Evolutionary conservation across 1,140 invertebrate genomes (phyloP).

Genomic region (Araneus ventricosus): DNA sequence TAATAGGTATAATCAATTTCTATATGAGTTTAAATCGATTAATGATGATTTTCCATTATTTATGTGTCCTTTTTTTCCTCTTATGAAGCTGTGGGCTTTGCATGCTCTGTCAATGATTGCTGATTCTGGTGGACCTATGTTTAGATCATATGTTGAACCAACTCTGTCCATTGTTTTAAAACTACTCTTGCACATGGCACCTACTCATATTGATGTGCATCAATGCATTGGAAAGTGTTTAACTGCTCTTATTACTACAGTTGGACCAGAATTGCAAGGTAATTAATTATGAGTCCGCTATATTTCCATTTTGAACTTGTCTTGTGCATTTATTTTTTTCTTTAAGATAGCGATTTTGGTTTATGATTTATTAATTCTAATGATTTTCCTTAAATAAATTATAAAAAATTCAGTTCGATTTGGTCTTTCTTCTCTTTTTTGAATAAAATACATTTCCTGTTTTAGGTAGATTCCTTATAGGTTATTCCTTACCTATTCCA

Average conservation of each 20-base stretch:
- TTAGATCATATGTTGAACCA: slow-evolving; percentile 97
- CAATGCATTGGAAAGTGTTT: slow-evolving; percentile 96
- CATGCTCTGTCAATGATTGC: slow-evolving; percentile 97
- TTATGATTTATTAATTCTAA: background rate
- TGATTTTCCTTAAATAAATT: too few species aligned
- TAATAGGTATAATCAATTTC: background rate
- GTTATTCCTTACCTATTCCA: too few species aligned
- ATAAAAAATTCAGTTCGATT: too few species aligned
- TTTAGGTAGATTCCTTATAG: too few species aligned
- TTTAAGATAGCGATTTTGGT: background rate
- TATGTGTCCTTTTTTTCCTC: slow-evolving; percentile 50
- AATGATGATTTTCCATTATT: background rate
- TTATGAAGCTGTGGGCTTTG: slow-evolving; percentile 92
- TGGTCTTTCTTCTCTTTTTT: too few species aligned
- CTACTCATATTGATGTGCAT: slow-evolving; percentile 94
- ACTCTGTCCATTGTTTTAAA: slow-evolving; percentile 93
- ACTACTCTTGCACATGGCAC: slow-evolving; percentile 92
- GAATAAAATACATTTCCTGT: too few species aligned
- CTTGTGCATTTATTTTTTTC: background rate
- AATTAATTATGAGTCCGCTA: background rate
- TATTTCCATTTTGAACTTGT: background rate
- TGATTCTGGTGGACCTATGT: slow-evolving; percentile 99
- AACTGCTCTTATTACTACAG: slow-evolving; percentile 96
- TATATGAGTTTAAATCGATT: background rate
- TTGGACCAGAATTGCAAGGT: slow-evolving; percentile 97